A percentile compares a stretch with the other conserved stretches of the same genome.
phyloP scores from a whole-genome alignment of 2,797 vertebrate species.

The Chelonia mydas region DNA sequence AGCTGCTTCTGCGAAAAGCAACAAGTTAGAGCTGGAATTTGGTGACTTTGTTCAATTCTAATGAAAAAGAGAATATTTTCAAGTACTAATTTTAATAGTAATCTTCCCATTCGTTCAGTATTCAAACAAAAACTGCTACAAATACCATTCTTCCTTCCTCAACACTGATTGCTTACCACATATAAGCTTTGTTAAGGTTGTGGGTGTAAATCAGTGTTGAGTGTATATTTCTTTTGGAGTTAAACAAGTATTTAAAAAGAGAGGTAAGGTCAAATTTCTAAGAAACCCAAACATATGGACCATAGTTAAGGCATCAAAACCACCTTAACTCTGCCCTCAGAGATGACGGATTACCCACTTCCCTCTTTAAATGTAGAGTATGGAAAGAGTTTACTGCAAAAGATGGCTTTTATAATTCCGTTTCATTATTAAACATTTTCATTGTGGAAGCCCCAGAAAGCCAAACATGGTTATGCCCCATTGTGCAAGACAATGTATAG shows the following conservation, averaged over 20 bases:
- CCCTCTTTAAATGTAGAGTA: neutral
- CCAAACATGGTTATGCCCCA: neutral
- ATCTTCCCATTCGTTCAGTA: conserved; percentile 22
- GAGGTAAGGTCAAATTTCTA: neutral
- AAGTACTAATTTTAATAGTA: neutral
- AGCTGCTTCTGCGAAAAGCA: neutral
- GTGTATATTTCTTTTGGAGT: neutral
- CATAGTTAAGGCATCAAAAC: neutral
- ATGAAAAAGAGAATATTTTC: neutral
- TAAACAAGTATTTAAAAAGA: neutral
- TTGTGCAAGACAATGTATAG: neutral
- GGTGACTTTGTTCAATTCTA: conserved; percentile 8
- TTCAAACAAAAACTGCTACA: conserved; percentile 34
- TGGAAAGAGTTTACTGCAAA: neutral
- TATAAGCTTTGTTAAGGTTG: conserved; percentile 14
- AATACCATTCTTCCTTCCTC: neutral
- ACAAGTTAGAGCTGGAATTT: neutral
- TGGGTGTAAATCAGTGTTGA: neutral
- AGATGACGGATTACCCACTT: neutral
- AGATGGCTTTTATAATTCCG: neutral
- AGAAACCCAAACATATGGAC: neutral
- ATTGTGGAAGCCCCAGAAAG: neutral
- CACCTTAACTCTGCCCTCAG: neutral
- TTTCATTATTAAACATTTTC: conserved; percentile 22
- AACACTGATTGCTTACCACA: conserved; percentile 9